These are phyloP conservation scores for Pachliopta kotzebuea DNA, from an alignment of 2,888 invertebrate species.

Conservation along the genomic window DNA sequence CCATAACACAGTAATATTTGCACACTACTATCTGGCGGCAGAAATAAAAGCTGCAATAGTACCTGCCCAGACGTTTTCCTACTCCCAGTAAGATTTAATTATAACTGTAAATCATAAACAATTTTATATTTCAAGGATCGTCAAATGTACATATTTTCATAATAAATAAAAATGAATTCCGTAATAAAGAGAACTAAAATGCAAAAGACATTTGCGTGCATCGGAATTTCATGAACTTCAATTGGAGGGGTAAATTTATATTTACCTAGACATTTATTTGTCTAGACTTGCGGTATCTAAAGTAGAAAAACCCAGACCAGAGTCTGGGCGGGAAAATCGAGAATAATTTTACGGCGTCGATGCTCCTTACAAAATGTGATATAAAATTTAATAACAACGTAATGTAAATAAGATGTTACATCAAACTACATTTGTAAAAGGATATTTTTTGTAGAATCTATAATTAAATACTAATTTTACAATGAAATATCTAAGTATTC, in stretches of 20 bases:
- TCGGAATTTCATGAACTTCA: constrained; percentile 12
- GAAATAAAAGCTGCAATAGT: too few relatives aligned
- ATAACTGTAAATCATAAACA: too few relatives aligned
- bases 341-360: constrained; percentile 11
- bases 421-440: not conserved
- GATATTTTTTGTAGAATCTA: too few relatives aligned
- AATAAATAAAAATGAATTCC: not conserved
- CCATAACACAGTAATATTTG: too few relatives aligned
- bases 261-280: constrained; percentile 25
- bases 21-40: too few relatives aligned
- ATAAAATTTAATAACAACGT: not conserved
- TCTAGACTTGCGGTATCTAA: constrained; percentile 28
- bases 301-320: constrained; percentile 1
- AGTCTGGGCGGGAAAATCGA: not conserved
- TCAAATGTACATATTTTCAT: too few relatives aligned
- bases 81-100: too few relatives aligned
- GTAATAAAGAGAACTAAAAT: not conserved
- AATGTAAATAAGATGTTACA: not conserved
- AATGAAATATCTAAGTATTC: too few relatives aligned
- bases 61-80: too few relatives aligned
- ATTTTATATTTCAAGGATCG: too few relatives aligned
- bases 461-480: too few relatives aligned
- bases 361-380: constrained; percentile 8
- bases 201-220: not conserved
- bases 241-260: constrained; percentile 10